Percentiles rank a stretch among this genome's conserved stretches.
phyloP scores from a whole-genome alignment of 2,888 invertebrate species.

The Spilosoma lubricipeda region DNA sequence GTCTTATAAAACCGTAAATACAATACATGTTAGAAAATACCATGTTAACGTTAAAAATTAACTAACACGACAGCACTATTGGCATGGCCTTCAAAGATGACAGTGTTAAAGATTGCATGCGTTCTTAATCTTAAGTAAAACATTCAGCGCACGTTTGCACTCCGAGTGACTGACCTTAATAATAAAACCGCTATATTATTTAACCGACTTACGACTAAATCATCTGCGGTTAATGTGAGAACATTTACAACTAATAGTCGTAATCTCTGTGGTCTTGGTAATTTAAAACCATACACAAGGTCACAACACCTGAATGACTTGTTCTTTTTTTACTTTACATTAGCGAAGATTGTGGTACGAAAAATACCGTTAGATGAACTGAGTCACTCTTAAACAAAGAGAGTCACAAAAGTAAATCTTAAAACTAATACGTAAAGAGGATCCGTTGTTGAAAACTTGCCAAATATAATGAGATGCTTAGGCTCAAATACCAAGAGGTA shows the following conservation, averaged over 20 bases:
- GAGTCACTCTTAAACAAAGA: not conserved
- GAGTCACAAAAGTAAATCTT: not conserved
- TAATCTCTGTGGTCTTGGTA: not conserved
- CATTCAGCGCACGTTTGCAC: slow-evolving; percentile 9
- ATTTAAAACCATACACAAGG: not conserved
- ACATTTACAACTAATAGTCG: not conserved
- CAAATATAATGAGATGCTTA: not conserved
- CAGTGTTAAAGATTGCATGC: not conserved
- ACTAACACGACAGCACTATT: not conserved
- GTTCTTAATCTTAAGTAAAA: not conserved
- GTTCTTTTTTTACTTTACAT: not conserved
- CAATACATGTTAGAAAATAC: no score
- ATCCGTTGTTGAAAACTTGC: not conserved
- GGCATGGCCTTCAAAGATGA: not conserved
- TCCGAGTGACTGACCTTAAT: slow-evolving; percentile 16
- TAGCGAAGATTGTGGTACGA: not conserved
- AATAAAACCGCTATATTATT: slow-evolving; percentile 14
- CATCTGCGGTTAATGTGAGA: slow-evolving; percentile 1
- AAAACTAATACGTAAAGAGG: not conserved
- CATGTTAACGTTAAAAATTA: not conserved
- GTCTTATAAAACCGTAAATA: no score
- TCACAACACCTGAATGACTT: not conserved
- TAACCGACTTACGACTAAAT: not conserved
- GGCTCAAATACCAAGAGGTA: not conserved
- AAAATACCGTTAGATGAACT: not conserved